Base-by-base conservation (phyloP, 2,113 vertebrate genomes). In the Calyptommatus sinebrachiatus region DNA sequence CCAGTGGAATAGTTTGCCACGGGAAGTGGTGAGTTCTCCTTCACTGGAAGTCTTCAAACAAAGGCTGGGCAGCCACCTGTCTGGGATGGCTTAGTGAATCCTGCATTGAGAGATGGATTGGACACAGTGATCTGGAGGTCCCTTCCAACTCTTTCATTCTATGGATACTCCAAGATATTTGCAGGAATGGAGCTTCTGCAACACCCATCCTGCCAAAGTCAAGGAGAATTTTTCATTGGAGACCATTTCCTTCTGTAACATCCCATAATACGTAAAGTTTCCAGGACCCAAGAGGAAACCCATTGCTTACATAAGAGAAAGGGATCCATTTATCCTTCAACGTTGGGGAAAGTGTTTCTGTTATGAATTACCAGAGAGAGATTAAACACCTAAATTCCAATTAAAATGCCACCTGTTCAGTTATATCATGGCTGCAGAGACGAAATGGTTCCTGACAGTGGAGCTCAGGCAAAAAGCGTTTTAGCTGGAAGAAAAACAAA, bases 351-450 rank as follows among this genome's bases (percentile, higher is more conserved):
- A 45, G 26, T 22, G 48, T 71, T 68, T 74, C 79, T 18, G 72
- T 68, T 74, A 45, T 67, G 62, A 68, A 46, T 74, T 28, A 48
- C 57, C 26, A 45, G 62, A 16, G 48, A 68, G 71, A 81, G 79
- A 81, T 74, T 68, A 74, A 68, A 68, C 26, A 24, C 71, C 79
- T 81, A 81, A 81, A 81, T 74, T 57, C 71, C 48, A 81, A 68
- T 81, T 81, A 74, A 67, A 74, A 45, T 21, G 41, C 63, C 71
- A 81, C 71, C 79, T 74, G 79, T 81, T 81, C 50, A 2, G 79
- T 57, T 60, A 5, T 29, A 68, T 74, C 79, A 60, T 18, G 63
- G 71, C 24, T 7, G 71, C 29, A 48, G 22, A n/a, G 24, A 48
- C 29, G 28, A 60, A 69, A 81, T 81, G 79, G 60, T 29, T 26